Conservation (phyloP, 2,113 vertebrate species). For the Elgaria multicarinata region DNA sequence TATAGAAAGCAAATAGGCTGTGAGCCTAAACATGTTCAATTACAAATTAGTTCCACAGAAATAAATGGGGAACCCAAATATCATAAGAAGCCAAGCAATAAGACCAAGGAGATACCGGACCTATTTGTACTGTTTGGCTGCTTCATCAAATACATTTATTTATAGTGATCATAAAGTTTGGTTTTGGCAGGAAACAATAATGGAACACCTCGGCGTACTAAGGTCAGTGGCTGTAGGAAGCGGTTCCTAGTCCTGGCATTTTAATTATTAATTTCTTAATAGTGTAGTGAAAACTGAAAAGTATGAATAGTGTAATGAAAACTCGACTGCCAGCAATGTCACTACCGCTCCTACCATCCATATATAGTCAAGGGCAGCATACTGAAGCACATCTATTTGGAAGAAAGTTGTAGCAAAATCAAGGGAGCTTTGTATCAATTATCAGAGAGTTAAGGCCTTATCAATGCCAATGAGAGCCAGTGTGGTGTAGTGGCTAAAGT, state of each 20-base stretch:
- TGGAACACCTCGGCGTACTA: slow-evolving; percentile 11
- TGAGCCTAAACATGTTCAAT: not conserved
- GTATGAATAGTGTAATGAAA: slow-evolving; percentile 50
- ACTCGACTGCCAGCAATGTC: slow-evolving; percentile 39
- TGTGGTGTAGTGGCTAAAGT: too few relatives aligned
- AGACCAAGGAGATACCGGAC: not conserved
- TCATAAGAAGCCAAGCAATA: slow-evolving; percentile 42
- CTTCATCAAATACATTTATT: slow-evolving; percentile 50
- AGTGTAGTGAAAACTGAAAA: too few relatives aligned
- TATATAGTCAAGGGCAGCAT: not conserved
- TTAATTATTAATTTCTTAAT: slow-evolving; percentile 60
- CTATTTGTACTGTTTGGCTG: slow-evolving; percentile 24
- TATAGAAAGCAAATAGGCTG: not conserved
- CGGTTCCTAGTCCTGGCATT: slow-evolving; percentile 41
- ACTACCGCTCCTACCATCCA: not conserved
- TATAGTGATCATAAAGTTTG: slow-evolving; percentile 35
- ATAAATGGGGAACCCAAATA: not conserved
- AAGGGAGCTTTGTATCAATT: not conserved
- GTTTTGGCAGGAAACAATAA: slow-evolving; percentile 54
- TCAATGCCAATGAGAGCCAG: too few relatives aligned
- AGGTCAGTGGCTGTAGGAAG: slow-evolving; percentile 45
- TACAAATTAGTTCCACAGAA: slow-evolving; percentile 5
- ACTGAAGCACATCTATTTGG: not conserved
- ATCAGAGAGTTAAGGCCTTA: not conserved
- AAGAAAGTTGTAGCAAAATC: not conserved